Evolutionary conservation across 2,888 invertebrate species (phyloP).

Genomic region (Plemyria rubiginata): DNA sequence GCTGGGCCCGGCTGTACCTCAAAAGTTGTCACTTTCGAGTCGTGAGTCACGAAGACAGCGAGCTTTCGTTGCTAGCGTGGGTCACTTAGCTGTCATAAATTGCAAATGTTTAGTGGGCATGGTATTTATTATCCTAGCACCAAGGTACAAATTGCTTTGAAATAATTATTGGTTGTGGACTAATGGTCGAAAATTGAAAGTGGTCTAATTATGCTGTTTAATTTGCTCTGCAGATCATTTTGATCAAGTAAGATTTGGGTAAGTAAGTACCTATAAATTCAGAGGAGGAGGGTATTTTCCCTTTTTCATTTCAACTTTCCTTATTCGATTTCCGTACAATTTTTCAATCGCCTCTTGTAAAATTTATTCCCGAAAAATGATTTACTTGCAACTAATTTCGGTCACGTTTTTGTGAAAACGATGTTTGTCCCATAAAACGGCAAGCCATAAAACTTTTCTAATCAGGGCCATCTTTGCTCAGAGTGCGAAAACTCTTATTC

Average conservation of each 20-base stretch:
- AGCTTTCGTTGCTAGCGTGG: slow-evolving; percentile 59
- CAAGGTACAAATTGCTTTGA: slow-evolving; percentile 45
- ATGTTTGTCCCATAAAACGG: slow-evolving; percentile 67
- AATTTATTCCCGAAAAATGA: slow-evolving; percentile 36
- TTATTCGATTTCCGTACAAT: slow-evolving; percentile 1
- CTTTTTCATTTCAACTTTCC: not conserved
- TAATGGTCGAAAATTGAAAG: slow-evolving; percentile 26
- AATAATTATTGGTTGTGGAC: slow-evolving; percentile 27
- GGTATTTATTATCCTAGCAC: slow-evolving; percentile 50
- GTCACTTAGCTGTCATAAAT: slow-evolving; percentile 51
- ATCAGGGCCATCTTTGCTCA: slow-evolving; percentile 70
- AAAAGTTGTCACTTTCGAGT: slow-evolving; percentile 72
- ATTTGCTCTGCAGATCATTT: slow-evolving; percentile 13
- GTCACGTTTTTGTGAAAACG: slow-evolving; percentile 60
- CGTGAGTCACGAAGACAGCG: slow-evolving; percentile 70
- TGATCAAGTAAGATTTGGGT: not conserved
- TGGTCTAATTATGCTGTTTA: slow-evolving; percentile 31
- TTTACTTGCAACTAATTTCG: slow-evolving; percentile 56
- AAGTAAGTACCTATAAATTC: not conserved
- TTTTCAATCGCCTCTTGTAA: not conserved
- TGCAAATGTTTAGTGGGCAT: slow-evolving; percentile 51
- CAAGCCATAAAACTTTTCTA: slow-evolving; percentile 79
- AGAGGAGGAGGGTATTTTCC: not conserved
- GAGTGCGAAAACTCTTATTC: slow-evolving; percentile 68
- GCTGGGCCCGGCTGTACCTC: slow-evolving; percentile 56